Base-by-base conservation (phyloP, 2,797 vertebrate species). In the Brachyrhaphis roseni region DNA sequence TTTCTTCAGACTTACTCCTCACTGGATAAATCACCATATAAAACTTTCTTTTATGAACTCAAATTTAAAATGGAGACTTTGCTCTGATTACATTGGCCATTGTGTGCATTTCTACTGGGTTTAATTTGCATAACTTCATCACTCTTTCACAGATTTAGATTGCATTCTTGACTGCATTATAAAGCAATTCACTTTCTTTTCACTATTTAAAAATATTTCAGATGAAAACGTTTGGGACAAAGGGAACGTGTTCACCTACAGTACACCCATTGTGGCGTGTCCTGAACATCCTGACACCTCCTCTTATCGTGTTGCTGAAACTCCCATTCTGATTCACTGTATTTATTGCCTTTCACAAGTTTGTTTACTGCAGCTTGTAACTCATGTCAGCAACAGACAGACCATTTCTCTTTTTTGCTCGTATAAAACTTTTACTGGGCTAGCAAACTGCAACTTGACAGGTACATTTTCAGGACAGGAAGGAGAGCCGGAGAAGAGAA, bases 361-460 rank as follows among this genome's bases (percentile, higher is more conserved):
- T 93, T 91, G 90, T 95, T 95, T 95, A 95, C 90, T 88, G 91
- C 90, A 23, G 77, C 79, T 83, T 8, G 76, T 95, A 94, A 94
- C 84, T 95, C 93, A 93, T 68, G 82, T 68, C 93, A 86, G 81
- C 80, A 49, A 80, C 84, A 90, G 93, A 93, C 90, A 91, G 88
- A 91, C 89, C 90, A 89, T 94, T 86, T 80, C 86, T 94, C 93
- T 93, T 89, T 83, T 89, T 90, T 88, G 85, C 82, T 55, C 80
- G 31, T 92, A 92, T 94, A 94, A 95, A 95, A 95, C 86, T 90
- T 95, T 95, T 94, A 95, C 93, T 88, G 91, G 88, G 84, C 90
- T 93, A 91, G 93, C 93, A 94, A 94, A 95, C 92, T 91, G 91
- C 90, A 87, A 79, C 84, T 88, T 70, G 81, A 88, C 82, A 80